Evolutionary conservation across 2,888 invertebrate species (phyloP).

Genomic region (Electrophaes corylata): DNA sequence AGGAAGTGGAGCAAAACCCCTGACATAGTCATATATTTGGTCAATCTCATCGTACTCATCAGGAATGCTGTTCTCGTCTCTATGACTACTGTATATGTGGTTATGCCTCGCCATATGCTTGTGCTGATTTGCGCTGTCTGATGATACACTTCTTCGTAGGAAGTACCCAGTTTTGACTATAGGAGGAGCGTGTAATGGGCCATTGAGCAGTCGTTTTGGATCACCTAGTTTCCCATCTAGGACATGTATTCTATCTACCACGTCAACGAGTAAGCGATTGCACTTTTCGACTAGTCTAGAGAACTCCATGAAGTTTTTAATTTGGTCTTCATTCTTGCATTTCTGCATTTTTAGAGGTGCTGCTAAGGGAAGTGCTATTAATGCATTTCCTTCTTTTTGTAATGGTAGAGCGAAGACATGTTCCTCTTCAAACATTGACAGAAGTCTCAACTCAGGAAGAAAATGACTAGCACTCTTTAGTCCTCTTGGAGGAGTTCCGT

Average conservation of each 20-base stretch:
- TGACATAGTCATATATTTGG: slow-evolving; percentile 97
- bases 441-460: slow-evolving; percentile 92
- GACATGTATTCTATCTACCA: slow-evolving; percentile 92
- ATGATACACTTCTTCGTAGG: slow-evolving; percentile 90
- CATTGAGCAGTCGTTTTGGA: slow-evolving; percentile 74
- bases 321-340: slow-evolving; percentile 92
- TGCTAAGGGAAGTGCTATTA: slow-evolving; percentile 93
- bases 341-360: slow-evolving; percentile 93
- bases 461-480: slow-evolving; percentile 92
- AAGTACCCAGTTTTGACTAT: slow-evolving; percentile 87
- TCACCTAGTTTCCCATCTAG: slow-evolving; percentile 92
- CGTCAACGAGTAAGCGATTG: slow-evolving; percentile 88
- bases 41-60: slow-evolving; percentile 98
- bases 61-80: slow-evolving; percentile 87
- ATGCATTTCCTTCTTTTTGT: slow-evolving; percentile 90
- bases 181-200: slow-evolving; percentile 71
- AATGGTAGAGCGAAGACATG: slow-evolving; percentile 93
- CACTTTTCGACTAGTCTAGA: slow-evolving; percentile 91
- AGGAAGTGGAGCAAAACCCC: slow-evolving; percentile 95
- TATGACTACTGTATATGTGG: slow-evolving; percentile 82
- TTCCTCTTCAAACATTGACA: slow-evolving; percentile 94
- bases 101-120: slow-evolving; percentile 80
- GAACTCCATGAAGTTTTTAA: slow-evolving; percentile 90
- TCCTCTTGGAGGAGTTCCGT: slow-evolving; percentile 94
- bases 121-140: slow-evolving; percentile 87